phyloP scores from a whole-genome alignment of 2,888 invertebrate species.

The Sesia apiformis region DNA sequence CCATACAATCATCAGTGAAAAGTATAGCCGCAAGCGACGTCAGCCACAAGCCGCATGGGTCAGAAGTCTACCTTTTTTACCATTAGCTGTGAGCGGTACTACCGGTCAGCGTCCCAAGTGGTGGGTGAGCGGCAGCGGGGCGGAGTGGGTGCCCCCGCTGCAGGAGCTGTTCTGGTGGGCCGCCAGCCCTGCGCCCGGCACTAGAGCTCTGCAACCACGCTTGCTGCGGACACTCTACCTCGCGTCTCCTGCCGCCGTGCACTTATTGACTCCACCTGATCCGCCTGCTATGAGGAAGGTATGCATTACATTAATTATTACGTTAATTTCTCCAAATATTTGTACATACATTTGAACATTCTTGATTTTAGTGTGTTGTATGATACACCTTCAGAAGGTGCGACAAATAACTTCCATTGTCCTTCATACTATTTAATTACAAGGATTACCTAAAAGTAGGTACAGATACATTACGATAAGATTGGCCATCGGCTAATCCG shows the following conservation, averaged over 20 bases:
- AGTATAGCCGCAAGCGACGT: neutral
- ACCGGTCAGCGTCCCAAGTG: slow-evolving; percentile 28
- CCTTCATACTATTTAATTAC: no score
- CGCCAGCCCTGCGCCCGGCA: slow-evolving; percentile 25
- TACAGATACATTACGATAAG: no score
- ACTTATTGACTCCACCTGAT: slow-evolving; percentile 39
- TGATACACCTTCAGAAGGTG: neutral
- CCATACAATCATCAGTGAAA: no score
- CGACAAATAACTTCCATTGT: no score
- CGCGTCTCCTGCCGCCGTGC: slow-evolving; percentile 38
- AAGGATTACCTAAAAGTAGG: no score
- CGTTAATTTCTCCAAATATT: no score
- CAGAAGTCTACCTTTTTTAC: neutral
- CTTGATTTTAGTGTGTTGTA: neutral
- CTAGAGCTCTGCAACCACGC: slow-evolving; percentile 36
- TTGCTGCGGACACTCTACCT: slow-evolving; percentile 50
- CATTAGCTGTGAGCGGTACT: slow-evolving; percentile 28
- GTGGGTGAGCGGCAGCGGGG: slow-evolving; percentile 25
- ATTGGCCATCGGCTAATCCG: no score
- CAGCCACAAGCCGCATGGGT: no score
- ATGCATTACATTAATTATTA: neutral
- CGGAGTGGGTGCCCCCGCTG: slow-evolving; percentile 41
- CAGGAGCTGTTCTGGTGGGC: slow-evolving; percentile 57
- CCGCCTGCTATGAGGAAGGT: slow-evolving; percentile 50
- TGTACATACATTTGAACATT: neutral